Conservation (phyloP, 1,140 invertebrate genomes). For the Zaprionus kolodkinae region DNA sequence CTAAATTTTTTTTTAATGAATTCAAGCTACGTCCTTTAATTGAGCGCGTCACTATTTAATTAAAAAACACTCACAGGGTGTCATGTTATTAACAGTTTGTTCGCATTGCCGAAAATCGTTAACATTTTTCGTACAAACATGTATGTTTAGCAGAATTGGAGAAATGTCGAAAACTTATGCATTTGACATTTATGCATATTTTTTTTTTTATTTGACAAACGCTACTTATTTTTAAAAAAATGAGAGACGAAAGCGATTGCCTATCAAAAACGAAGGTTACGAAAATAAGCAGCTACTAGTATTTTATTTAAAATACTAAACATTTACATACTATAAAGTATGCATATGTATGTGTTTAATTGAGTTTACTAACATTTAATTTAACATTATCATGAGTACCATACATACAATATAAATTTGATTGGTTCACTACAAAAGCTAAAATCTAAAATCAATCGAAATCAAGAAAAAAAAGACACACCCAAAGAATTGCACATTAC, state of each 20-base stretch:
- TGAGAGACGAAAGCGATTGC: neutral
- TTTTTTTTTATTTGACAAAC: conserved; percentile 1
- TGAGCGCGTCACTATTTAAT: neutral
- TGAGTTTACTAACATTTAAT: conserved; percentile 44
- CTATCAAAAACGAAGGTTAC: neutral
- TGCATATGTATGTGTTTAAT: neutral
- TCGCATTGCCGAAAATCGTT: neutral
- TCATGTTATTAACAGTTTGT: neutral
- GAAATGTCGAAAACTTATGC: neutral
- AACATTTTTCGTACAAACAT: neutral
- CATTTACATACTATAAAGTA: conserved; percentile 11
- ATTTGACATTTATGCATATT: neutral
- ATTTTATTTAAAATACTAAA: conserved; percentile 2
- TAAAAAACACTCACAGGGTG: neutral
- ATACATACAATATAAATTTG: neutral
- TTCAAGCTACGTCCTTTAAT: conserved; percentile 2
- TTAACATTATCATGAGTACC: conserved; percentile 28
- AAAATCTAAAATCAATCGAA: neutral
- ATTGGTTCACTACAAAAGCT: conserved; percentile 2
- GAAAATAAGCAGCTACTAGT: conserved; percentile 4
- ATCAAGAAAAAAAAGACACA: conserved; percentile 14
- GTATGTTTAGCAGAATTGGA: too few species aligned
- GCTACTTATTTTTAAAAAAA: neutral
- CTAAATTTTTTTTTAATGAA: conserved; percentile 1
- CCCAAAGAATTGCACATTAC: conserved; percentile 18